These are phyloP conservation scores for Drosophila cardini DNA, from an alignment of 1,140 invertebrate species.

Conservation along the genomic window DNA sequence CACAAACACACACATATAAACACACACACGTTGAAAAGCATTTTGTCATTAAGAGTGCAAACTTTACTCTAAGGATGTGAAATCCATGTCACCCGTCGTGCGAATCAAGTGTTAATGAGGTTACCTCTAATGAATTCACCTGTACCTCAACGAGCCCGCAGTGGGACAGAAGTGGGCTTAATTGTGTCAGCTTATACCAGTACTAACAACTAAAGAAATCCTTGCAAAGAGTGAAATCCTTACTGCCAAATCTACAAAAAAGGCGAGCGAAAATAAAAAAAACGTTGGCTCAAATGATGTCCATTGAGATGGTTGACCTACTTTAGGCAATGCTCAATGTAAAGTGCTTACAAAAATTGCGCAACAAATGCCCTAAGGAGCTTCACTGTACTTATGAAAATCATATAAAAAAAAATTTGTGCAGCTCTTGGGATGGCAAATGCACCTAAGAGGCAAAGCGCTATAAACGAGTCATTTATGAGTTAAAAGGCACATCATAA, in stretches of 20 bases:
- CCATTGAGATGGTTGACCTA: conserved; percentile 40
- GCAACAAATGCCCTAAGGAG: conserved; percentile 57
- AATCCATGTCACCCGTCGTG: conserved; percentile 13
- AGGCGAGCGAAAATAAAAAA: neutral
- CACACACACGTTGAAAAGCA: conserved; percentile 11
- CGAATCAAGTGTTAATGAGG: conserved; percentile 63
- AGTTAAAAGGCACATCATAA: conserved; percentile 16
- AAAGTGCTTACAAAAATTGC: conserved; percentile 55
- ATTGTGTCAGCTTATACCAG: conserved; percentile 65
- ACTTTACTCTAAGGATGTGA: conserved; percentile 25
- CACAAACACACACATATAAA: too few species aligned
- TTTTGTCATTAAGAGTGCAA: neutral
- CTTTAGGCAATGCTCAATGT: conserved; percentile 14
- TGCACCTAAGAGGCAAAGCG: conserved; percentile 5
- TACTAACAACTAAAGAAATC: conserved; percentile 38
- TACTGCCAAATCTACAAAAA: conserved; percentile 43
- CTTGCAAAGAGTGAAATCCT: conserved; percentile 25
- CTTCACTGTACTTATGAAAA: conserved; percentile 7
- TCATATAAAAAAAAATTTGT: conserved; percentile 35
- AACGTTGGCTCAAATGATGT: conserved; percentile 5
- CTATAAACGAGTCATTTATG: conserved; percentile 39
- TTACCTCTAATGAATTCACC: conserved; percentile 48
- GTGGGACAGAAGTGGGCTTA: conserved; percentile 40
- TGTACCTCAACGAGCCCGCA: conserved; percentile 10
- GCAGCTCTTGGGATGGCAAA: conserved; percentile 31